Conservation (phyloP, 2,113 vertebrate genomes). For the Dasypus novemcinctus region DNA sequence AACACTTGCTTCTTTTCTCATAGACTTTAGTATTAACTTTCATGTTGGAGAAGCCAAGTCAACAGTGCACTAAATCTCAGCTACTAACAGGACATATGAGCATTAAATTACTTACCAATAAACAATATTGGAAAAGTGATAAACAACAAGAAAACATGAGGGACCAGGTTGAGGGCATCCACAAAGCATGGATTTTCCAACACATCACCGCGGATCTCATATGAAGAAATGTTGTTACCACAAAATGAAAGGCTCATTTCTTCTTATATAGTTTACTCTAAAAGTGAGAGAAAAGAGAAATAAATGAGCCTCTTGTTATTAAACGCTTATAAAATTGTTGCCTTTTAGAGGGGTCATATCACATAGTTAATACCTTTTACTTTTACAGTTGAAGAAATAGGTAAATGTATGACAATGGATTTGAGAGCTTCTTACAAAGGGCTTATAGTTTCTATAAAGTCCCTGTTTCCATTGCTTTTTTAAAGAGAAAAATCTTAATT, state of each 20-base stretch:
- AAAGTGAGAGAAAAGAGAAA: slow-evolving; percentile 57
- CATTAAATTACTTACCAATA: slow-evolving; percentile 88
- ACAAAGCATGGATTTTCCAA: slow-evolving; percentile 96
- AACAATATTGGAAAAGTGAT: slow-evolving; percentile 99
- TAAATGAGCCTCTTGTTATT: background rate
- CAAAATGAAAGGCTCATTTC: slow-evolving; percentile 93
- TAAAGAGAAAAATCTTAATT: background rate
- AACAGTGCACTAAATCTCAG: background rate
- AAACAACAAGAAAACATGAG: slow-evolving; percentile 97
- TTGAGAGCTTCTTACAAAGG: background rate
- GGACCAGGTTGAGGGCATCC: slow-evolving; percentile 97
- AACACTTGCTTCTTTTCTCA: background rate
- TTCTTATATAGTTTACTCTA: slow-evolving; percentile 51
- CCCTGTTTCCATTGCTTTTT: background rate
- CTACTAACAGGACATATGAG: background rate
- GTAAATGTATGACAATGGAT: background rate
- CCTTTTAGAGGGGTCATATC: background rate
- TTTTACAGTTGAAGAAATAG: background rate
- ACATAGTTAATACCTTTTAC: background rate
- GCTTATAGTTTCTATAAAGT: background rate
- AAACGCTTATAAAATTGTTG: background rate
- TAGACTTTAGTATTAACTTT: background rate
- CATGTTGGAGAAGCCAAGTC: background rate
- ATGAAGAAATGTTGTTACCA: slow-evolving; percentile 87
- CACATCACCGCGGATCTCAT: slow-evolving; percentile 89